Evolutionary conservation across 2,797 vertebrate species (phyloP), one percentile per base, ranked within the genome.

Genomic region (Chaetodon trifasciatus): DNA sequence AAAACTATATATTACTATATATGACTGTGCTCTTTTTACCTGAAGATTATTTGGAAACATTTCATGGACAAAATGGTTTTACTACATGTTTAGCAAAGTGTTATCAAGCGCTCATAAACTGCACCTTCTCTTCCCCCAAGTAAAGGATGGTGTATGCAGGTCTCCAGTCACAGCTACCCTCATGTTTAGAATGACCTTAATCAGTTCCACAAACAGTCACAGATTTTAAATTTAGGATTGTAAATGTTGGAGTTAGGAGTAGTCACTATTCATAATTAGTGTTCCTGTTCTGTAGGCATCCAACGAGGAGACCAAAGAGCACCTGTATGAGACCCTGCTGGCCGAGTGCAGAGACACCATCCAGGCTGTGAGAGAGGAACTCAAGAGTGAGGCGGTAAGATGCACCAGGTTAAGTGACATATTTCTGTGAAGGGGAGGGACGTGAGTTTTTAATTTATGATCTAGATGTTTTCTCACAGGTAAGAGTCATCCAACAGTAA

Each of bases 301-400:
- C 81, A 97, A 97, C 1, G 98, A 99, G 78, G 98, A 99, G 75
- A 98, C 98, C 69, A 99, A 98, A 91, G 98, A 99, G 86, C 98
- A 96, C 42, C 94, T 99, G 75, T 99, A 99, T 71, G 98, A 99
- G 72, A 98, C 97, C 60, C 93, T 99, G 82, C 95, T 99, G 93
- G 97, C 96, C 0, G 98, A 99, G 91, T 99, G 98, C 86, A 96
- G 98, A 93, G 98, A 99, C 86, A 98, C 98, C 83, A 97, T 99
- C 88, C 98, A 99, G 91, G 97, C 97, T 6, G 97, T 99, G 52
- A 95, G 96, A 75, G 98, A 99, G 60, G 98, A 99, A 42, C 92
- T 99, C 53, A 98, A 97, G 94, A 95, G 93, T 1, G 98, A 99
- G 74, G 95, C 96, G 96, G 98, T 99, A 87, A 93, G 95, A 65